phyloP scores from a whole-genome alignment of 2,113 vertebrate genomes.

The Manacus vitellinus region DNA sequence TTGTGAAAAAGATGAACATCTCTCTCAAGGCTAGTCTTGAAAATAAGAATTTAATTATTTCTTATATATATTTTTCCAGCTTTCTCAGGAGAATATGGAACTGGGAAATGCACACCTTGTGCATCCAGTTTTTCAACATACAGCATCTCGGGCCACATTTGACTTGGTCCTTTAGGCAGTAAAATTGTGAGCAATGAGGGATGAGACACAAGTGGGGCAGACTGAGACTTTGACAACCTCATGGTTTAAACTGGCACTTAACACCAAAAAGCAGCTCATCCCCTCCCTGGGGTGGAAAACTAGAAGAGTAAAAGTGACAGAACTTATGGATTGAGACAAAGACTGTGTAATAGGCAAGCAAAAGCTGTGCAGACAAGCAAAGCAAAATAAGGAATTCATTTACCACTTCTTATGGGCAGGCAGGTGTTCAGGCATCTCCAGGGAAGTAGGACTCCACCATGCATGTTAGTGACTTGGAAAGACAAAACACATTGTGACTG shows the following conservation, averaged over 20 bases:
- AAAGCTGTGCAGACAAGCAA: background rate
- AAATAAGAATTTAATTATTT: background rate
- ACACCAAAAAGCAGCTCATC: background rate
- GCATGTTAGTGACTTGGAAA: background rate
- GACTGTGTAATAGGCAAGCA: background rate
- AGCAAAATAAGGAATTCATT: background rate
- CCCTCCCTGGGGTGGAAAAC: background rate
- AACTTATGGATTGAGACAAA: background rate
- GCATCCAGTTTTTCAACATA: background rate
- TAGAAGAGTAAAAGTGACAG: background rate
- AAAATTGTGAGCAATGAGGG: background rate
- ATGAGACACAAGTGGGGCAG: background rate
- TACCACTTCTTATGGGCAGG: background rate
- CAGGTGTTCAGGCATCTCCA: background rate
- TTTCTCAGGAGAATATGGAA: background rate
- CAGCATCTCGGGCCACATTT: background rate
- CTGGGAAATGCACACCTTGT: background rate
- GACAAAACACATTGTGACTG: background rate
- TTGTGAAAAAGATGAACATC: background rate
- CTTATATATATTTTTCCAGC: background rate
- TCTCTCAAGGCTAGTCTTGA: background rate
- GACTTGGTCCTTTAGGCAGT: background rate
- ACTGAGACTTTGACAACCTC: background rate
- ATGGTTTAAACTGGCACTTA: background rate
- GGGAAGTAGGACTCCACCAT: accelerated